Evolutionary conservation across 35 echinoderm and acorn worm genomes (phyloP).

Genomic region (Patiria miniata): DNA sequence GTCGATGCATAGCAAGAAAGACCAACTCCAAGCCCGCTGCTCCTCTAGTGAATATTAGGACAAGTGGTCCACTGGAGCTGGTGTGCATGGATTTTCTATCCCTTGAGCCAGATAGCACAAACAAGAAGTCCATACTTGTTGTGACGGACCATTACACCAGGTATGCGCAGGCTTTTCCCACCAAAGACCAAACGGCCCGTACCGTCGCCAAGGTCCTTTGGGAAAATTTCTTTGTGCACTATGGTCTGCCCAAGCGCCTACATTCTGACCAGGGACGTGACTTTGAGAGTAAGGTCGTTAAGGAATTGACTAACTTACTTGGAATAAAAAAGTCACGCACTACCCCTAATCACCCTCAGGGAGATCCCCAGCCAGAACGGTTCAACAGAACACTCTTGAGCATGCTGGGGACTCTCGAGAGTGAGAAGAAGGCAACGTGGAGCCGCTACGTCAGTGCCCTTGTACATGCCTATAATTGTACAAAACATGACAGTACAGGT

Average conservation of each 20-base stretch:
- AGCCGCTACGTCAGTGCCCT: slow-evolving; percentile 34
- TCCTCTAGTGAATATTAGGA: slow-evolving; percentile 43
- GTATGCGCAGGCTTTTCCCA: slow-evolving; percentile 48
- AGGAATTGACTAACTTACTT: background rate
- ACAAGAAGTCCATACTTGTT: slow-evolving; percentile 44
- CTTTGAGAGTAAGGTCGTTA: no score
- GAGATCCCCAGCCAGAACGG: slow-evolving; percentile 51
- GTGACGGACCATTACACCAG: slow-evolving; percentile 55
- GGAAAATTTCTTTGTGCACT: slow-evolving; percentile 47
- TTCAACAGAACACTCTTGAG: slow-evolving; percentile 55
- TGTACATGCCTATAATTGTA: slow-evolving; percentile 73
- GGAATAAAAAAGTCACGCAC: slow-evolving; percentile 40
- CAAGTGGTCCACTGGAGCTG: no score
- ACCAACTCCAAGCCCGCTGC: background rate
- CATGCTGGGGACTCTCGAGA: slow-evolving; percentile 44
- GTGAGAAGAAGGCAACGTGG: slow-evolving; percentile 43
- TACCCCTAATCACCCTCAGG: slow-evolving; percentile 67
- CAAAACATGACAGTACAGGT: slow-evolving; percentile 44
- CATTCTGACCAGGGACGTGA: no score
- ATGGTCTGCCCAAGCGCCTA: no score
- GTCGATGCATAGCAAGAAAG: slow-evolving; percentile 30
- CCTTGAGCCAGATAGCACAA: no score
- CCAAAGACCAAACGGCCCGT: no score
- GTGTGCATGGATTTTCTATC: no score
- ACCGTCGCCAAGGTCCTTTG: slow-evolving; percentile 48